Evolutionary conservation across 2,888 invertebrate species (phyloP), one percentile per base, ranked within the genome.

Genomic region (Camponotus fellah): DNA sequence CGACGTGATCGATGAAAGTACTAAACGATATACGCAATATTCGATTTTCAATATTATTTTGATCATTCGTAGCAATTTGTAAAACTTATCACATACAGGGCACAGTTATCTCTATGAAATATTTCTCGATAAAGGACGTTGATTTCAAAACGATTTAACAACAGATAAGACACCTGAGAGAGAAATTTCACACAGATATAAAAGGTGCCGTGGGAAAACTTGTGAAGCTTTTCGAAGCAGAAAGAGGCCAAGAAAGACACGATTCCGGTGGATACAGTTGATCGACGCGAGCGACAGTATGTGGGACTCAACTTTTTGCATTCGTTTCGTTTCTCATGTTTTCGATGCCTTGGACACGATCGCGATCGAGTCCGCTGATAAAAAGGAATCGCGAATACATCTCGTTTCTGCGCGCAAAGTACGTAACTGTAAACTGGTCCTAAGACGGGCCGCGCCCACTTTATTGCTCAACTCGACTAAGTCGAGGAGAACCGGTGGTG

Each of bases 341-440:
- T 34, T 68, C 77, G 43, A 46, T 9, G 4, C 62, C 43, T 74
- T 46, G 21, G 74, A 60, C 43, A 21, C 14, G 60, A 26, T 37
- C 58, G 56, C 26, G 71, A 69, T 79, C 21, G 58, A 8, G 60
- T 3, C 4, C 58, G 46, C 46, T 58, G 58, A 77, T 79, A 79
- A 80, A 72, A 46, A 26, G 26, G 72, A 80, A 71, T 60, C 6
- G 60, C 34, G 60, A 60, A 71, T 46, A 43, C 58, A n/a, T 46
- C 26, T 26, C 60, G 21, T 72, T 71, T 37, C 12, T 80, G 60
- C 32, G 58, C 26, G 79, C 53, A n/a, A 71, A 72, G 60, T 60
- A 72, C 60, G 74, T 89, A 89, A 89, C 89, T 85, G 89, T 89
- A 89, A 89, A 89, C 89, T 88, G 86, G 89, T 87, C 89, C 88